Percentiles rank a stretch among this genome's conserved stretches.
Conservation (phyloP, 2,113 vertebrate genomes). For the Aythya baeri region DNA sequence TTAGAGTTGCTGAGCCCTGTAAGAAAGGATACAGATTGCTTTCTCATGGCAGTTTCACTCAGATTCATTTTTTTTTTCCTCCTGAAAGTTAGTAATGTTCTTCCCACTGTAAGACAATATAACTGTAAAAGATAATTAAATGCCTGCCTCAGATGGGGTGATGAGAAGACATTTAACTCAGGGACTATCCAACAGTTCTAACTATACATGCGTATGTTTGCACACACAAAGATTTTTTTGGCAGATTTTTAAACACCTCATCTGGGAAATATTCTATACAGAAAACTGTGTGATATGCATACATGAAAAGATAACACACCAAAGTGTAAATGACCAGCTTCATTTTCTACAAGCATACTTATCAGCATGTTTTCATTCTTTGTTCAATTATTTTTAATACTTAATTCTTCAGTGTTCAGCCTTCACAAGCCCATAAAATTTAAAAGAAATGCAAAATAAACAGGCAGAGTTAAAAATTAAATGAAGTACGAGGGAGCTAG, state of each 20-base stretch:
- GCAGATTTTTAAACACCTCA: neutral
- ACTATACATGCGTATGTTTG: neutral
- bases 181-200: neutral
- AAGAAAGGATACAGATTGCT: neutral
- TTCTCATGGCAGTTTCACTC: neutral
- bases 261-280: neutral
- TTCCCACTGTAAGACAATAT: neutral
- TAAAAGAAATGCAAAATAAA: neutral
- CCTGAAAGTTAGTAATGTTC: neutral
- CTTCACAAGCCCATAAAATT: neutral
- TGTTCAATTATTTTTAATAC: neutral
- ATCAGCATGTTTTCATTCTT: neutral
- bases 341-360: neutral
- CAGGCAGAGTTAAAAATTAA: neutral
- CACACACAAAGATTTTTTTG: neutral
- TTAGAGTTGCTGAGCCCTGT: neutral
- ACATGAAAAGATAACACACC: neutral
- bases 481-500: neutral
- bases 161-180: neutral
- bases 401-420: neutral
- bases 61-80: neutral
- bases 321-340: neutral
- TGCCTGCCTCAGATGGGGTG: neutral
- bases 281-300: neutral
- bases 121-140: neutral